Evolutionary conservation across 1,140 invertebrate genomes (phyloP), one percentile per base, ranked within the genome.

Genomic region (Caenorhabditis briggsae): DNA sequence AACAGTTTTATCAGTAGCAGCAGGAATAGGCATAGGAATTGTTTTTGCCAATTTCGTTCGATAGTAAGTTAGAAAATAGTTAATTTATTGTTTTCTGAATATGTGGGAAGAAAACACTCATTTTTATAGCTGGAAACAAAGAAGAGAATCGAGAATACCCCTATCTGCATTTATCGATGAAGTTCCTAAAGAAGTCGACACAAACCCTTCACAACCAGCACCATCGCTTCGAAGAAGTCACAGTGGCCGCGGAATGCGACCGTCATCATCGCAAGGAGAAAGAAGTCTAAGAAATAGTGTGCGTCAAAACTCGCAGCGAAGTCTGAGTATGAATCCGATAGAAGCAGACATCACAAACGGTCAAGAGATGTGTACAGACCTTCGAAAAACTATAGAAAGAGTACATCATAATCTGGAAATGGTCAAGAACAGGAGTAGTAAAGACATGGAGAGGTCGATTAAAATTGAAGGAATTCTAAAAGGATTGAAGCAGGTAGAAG

Each of bases 401-500:
- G 86, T 83, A 9, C 74, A 33, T 58, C 48, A 43, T 20, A 70
- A 65, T 65, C 43, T 87, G 2, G 86, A 87, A 55, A 23, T 87
- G 53, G 70, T 87, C 3, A 87, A 84, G 20, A 87, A 87, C 74
- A 55, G 86, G n/a, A 84, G 82, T 56, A 83, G 85, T 41, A 84
- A 84, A 78, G 86, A 84, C 43, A 87, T 78, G 46, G 65, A 53
- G 11, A 64, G 50, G 50, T 83, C 82, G 20, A 23, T 50, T 5
- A 83, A 83, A 83, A 58, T 64, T 43, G 58, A 83, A 46, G 82
- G 41, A 43, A 59, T 83, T 48, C 33, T 83, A 8, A 50, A 59
- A 41, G 46, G 46, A 46, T 59, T 64, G 43, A 59, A 61, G 20
- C 55, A 83, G 12, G n/a, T 83, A 7, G 82, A 59, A 20, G 55